Evolutionary conservation across 2,113 vertebrate species (phyloP).

Genomic region (Dromaius novaehollandiae): DNA sequence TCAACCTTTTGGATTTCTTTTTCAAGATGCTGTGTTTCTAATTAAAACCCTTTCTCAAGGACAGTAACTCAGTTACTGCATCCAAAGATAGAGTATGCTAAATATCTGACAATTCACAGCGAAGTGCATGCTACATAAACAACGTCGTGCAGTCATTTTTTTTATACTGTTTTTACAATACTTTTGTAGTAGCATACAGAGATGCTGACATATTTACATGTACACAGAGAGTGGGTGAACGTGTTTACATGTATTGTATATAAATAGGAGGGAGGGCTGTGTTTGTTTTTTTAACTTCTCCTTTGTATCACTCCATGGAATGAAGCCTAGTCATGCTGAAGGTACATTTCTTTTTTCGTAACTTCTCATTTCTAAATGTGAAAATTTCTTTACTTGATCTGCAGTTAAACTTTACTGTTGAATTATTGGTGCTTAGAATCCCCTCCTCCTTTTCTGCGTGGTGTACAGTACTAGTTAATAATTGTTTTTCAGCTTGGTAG

Average conservation of each 20-base stretch:
- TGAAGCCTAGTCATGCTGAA: fast-evolving
- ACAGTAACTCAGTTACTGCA: neutral
- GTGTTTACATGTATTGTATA: neutral
- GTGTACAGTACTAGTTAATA: neutral
- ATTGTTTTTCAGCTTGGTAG: neutral
- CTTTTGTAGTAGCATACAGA: neutral
- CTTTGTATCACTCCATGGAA: neutral
- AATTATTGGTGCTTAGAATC: neutral
- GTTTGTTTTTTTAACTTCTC: neutral
- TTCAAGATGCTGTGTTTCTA: neutral
- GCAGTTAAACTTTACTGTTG: neutral
- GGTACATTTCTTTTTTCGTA: neutral
- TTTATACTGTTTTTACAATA: neutral
- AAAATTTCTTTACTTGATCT: neutral
- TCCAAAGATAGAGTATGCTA: neutral
- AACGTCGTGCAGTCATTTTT: neutral
- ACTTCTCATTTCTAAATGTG: neutral
- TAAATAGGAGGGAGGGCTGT: neutral
- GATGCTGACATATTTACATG: neutral
- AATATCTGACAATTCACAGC: neutral
- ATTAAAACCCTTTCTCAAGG: neutral
- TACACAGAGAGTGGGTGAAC: neutral
- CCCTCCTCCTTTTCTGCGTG: neutral
- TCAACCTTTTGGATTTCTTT: neutral
- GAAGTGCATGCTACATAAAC: neutral